Conservation (phyloP, 2,113 vertebrate species). For the Sclerurus mexicanus region DNA sequence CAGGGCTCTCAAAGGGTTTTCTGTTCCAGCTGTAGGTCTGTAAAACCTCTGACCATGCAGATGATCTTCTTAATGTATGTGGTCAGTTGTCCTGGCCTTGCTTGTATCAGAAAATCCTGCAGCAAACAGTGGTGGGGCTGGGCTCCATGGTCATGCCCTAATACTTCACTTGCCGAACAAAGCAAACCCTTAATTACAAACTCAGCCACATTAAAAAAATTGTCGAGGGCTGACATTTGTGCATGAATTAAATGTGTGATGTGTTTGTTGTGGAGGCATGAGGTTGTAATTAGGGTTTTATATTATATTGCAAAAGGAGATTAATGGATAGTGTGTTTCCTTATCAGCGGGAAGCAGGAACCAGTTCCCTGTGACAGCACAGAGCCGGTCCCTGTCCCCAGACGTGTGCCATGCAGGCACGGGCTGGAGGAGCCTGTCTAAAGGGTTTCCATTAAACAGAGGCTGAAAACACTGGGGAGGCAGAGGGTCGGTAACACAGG, state of each 20-base stretch:
- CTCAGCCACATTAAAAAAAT: background rate
- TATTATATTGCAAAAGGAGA: background rate
- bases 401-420: rapidly evolving
- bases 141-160: background rate
- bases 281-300: conserved; percentile 48
- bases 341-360: conserved; percentile 33
- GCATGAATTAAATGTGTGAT: background rate
- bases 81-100: background rate
- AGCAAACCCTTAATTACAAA: conserved; percentile 22
- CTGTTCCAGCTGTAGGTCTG: background rate
- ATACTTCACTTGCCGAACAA: background rate
- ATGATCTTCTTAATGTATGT: background rate
- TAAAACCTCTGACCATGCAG: background rate
- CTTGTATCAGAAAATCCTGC: background rate
- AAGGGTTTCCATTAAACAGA: background rate
- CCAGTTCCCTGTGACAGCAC: background rate
- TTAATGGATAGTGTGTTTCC: background rate
- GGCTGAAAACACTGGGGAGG: background rate
- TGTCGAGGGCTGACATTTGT: background rate
- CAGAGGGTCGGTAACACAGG: background rate
- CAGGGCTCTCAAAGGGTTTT: background rate
- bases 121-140: background rate
- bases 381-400: background rate
- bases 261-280: background rate
- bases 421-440: background rate